Conservation (phyloP, 2,888 invertebrate genomes). For the Macrophya alboannulata region DNA sequence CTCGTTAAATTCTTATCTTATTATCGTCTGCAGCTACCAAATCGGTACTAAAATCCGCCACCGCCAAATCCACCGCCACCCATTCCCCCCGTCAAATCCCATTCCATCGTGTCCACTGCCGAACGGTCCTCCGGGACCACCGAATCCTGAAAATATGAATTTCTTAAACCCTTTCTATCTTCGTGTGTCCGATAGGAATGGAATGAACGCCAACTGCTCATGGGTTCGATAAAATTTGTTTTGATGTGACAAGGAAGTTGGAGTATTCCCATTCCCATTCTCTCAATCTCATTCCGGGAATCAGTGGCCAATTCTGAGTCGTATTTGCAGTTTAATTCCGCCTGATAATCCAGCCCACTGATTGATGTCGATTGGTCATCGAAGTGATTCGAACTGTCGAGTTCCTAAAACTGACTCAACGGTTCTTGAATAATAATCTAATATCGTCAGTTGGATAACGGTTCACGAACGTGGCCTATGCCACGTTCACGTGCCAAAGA, state of each 20-base stretch:
- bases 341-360: neutral
- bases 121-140: constrained; percentile 32
- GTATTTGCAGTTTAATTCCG: neutral
- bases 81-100: constrained; percentile 3
- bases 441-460: constrained; percentile 5
- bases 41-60: constrained; percentile 10
- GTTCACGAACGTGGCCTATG: neutral
- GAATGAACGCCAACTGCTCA: neutral
- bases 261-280: constrained; percentile 37
- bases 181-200: neutral
- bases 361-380: neutral
- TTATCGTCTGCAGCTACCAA: neutral
- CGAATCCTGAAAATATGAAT: constrained; percentile 29
- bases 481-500: neutral
- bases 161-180: neutral
- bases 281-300: neutral
- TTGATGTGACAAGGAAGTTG: neutral
- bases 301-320: neutral
- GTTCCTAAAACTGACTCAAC: constrained; percentile 24
- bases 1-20: neutral
- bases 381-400: neutral
- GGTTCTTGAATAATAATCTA: neutral
- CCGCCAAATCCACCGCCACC: constrained; percentile 37
- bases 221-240: neutral
- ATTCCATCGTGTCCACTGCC: constrained; percentile 17